Base-by-base conservation (phyloP, 2,888 invertebrate genomes). In the Coelinius sp. region DNA sequence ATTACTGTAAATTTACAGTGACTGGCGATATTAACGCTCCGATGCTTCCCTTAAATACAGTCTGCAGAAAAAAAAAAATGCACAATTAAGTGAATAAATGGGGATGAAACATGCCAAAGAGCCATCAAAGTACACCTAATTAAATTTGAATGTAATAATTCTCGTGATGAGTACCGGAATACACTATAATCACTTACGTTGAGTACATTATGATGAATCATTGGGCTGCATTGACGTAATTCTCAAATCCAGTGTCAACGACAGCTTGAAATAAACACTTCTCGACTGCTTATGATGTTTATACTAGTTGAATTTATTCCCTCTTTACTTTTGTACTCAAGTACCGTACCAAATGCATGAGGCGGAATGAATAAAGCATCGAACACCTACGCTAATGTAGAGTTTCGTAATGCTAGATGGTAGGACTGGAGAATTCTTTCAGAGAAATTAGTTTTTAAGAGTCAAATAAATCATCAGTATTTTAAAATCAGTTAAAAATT, bases 201-300 rank as follows among this genome's bases (percentile, higher is more conserved):
- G 2, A 8, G n/a, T 12, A 3, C 14, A 20, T 17, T 7, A 2
- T 2, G 46, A 49, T 17, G 46, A 49, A 17, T 17, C 46, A 6
- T 20, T 17, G 20, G 8, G 17, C 7, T 8, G 20, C 20, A 14
- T 6, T 49, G 46, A 49, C 20, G 31, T 17, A n/a, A 6, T 31
- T 14, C 27, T 41, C 27, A 8, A 44, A 66, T 27, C 14, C 14
- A 27, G 24, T 56, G 12, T 20, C 78, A 81, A 81, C 80, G 68
- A 71, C 74, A 73, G 79, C 79, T 80, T 70, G 76, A 78, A 77
- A 63, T 64, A 52, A 52, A 41, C 17, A 25, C 24, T 24, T 46
- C 35, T 67, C 24, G 31, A 49, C 22, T 66, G 24, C 35, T 25
- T 25, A 65, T 10, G 52, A 41, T 56, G 41, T 46, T 52, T 20